phyloP scores from a whole-genome alignment of 2,888 invertebrate genomes.

The Gnatocerus cornutus region DNA sequence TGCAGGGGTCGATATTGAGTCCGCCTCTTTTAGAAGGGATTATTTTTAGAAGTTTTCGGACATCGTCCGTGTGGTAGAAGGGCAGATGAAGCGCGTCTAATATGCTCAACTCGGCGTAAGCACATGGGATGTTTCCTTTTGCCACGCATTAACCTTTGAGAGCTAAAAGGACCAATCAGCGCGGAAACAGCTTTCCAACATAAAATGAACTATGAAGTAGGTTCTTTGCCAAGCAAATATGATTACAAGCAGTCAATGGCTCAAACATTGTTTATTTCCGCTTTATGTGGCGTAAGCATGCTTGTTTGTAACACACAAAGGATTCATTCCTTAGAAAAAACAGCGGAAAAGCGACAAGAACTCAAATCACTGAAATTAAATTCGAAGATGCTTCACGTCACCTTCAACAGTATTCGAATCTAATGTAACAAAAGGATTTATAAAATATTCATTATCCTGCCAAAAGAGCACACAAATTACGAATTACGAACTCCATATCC shows the following conservation, averaged over 20 bases:
- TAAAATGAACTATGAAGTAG: slow-evolving; percentile 68
- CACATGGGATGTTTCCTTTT: slow-evolving; percentile 69
- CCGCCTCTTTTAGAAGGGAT: slow-evolving; percentile 1
- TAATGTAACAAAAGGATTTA: not conserved
- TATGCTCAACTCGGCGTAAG: slow-evolving; percentile 66
- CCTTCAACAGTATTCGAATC: not conserved
- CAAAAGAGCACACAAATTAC: too few relatives aligned
- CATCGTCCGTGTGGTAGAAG: slow-evolving; percentile 6
- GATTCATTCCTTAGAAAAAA: slow-evolving; percentile 10
- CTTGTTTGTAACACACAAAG: slow-evolving; percentile 18
- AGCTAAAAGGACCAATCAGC: slow-evolving; percentile 67
- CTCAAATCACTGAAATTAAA: not conserved
- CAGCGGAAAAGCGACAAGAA: slow-evolving; percentile 6
- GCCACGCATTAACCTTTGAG: slow-evolving; percentile 69
- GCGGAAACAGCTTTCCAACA: slow-evolving; percentile 67
- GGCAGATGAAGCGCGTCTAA: slow-evolving; percentile 66
- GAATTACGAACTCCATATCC: too few relatives aligned
- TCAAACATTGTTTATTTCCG: slow-evolving; percentile 63
- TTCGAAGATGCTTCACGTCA: not conserved
- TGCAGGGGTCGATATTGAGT: slow-evolving; percentile 9
- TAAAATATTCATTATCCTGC: not conserved
- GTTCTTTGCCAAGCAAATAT: slow-evolving; percentile 67
- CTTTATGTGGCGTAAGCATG: slow-evolving; percentile 31
- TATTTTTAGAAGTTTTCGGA: slow-evolving; percentile 17
- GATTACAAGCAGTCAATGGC: slow-evolving; percentile 68